These are phyloP conservation scores for Nephrotoma appendiculata DNA, from an alignment of 2,888 invertebrate genomes.

Conservation along the genomic window DNA sequence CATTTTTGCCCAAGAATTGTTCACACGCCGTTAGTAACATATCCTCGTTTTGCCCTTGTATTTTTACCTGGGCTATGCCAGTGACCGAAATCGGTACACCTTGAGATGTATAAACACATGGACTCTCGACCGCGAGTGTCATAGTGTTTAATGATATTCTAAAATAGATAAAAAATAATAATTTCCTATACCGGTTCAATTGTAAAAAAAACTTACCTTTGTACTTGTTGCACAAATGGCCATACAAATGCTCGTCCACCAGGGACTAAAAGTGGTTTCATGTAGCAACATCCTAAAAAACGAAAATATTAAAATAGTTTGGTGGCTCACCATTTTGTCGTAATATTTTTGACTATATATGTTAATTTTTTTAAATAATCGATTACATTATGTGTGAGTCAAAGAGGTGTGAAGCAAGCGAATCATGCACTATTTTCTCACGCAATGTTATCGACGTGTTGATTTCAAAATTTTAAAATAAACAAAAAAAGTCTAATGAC, in stretches of 20 bases:
- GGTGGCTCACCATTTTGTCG: not conserved
- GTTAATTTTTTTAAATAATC: not conserved
- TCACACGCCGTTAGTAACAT: conserved; percentile 75
- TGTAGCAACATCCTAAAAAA: conserved; percentile 80
- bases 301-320: conserved; percentile 9
- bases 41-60: conserved; percentile 59
- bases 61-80: conserved; percentile 90
- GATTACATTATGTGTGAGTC: not conserved
- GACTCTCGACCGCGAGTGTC: conserved; percentile 92
- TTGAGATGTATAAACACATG: conserved; percentile 90
- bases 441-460: not conserved
- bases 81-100: conserved; percentile 96
- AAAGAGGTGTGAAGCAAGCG: not conserved
- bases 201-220: conserved; percentile 38
- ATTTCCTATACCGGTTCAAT: not conserved
- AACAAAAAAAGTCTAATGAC: too few relatives aligned
- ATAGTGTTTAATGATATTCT: conserved; percentile 94
- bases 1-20: conserved; percentile 81
- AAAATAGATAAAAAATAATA: conserved; percentile 18
- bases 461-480: too few relatives aligned
- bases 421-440: not conserved
- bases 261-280: conserved; percentile 82
- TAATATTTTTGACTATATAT: not conserved
- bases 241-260: conserved; percentile 96
- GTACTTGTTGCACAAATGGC: conserved; percentile 80